Conservation (phyloP, 2,888 invertebrate genomes). For the Hedychridium roseum region DNA sequence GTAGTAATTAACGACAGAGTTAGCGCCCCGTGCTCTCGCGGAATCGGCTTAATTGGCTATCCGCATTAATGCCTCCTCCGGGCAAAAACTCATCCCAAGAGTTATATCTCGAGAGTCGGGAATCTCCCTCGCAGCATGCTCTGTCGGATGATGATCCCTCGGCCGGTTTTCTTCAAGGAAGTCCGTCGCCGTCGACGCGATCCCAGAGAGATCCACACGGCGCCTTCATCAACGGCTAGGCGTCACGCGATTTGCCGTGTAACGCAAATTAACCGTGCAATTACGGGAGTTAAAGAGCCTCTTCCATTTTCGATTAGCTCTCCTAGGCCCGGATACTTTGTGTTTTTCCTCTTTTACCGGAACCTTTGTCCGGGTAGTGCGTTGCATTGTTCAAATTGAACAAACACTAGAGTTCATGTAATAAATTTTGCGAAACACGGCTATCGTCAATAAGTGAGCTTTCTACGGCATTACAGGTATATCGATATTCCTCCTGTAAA, state of each 20-base stretch:
- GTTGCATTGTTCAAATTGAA: too few relatives aligned
- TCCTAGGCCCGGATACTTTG: conserved; percentile 7
- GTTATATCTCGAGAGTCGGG: conserved; percentile 6
- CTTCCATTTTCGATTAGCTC: conserved; percentile 27
- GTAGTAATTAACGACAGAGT: too few relatives aligned
- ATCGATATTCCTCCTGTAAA: too few relatives aligned
- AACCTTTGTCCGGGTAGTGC: too few relatives aligned
- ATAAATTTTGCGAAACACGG: too few relatives aligned
- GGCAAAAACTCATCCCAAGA: conserved; percentile 7
- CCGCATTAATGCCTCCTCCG: too few relatives aligned
- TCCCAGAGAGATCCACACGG: conserved; percentile 14
- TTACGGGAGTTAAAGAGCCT: conserved; percentile 31
- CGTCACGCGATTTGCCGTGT: conserved; percentile 40
- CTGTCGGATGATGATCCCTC: neutral
- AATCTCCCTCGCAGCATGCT: conserved; percentile 2
- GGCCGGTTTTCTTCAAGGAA: conserved; percentile 11
- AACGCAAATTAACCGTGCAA: conserved; percentile 41
- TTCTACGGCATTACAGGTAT: too few relatives aligned
- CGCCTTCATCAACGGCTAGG: conserved; percentile 3
- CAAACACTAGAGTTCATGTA: too few relatives aligned
- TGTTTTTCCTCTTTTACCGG: neutral
- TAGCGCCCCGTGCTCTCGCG: too few relatives aligned
- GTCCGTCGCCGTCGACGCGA: conserved; percentile 4
- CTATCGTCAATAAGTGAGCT: too few relatives aligned
- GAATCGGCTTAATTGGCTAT: too few relatives aligned